These are phyloP conservation scores for Rhinoptilus africanus DNA, from an alignment of 2,113 vertebrate genomes.

Conservation along the genomic window DNA sequence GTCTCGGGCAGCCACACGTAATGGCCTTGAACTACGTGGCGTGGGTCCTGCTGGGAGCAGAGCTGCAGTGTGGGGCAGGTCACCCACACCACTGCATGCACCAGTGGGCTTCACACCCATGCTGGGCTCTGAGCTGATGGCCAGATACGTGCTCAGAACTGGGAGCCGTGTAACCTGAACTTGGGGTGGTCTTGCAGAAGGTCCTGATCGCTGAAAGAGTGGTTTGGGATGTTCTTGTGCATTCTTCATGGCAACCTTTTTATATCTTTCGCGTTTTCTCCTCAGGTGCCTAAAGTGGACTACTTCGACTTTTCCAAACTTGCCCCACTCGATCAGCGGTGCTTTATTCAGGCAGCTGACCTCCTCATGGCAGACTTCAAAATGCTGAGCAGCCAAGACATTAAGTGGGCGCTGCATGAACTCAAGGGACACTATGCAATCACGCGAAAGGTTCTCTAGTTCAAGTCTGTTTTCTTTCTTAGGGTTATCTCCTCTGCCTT, in stretches of 20 bases:
- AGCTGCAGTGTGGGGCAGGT: background rate
- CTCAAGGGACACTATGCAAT: conserved; percentile 99
- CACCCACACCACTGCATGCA: background rate
- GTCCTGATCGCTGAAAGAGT: background rate
- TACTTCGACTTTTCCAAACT: conserved; percentile 90
- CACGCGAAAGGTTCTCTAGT: conserved; percentile 87
- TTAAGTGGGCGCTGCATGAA: conserved; percentile 94
- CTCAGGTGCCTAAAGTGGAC: conserved; percentile 83
- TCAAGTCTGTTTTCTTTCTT: background rate
- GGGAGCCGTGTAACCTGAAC: background rate
- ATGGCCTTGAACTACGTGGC: fast-evolving
- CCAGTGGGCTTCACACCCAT: background rate
- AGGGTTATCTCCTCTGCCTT: background rate
- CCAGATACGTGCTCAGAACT: background rate
- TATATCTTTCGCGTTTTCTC: background rate
- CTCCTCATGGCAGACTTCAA: conserved; percentile 96
- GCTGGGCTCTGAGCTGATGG: background rate
- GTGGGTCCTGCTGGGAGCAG: background rate
- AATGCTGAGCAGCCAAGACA: conserved; percentile 96
- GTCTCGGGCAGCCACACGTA: background rate
- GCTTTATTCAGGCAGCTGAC: conserved; percentile 90
- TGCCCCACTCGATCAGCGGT: conserved; percentile 80
- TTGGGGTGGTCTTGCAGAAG: background rate
- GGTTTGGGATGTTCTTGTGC: background rate
- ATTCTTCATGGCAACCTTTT: background rate